A percentile compares a stretch with the other conserved stretches of the same genome.
Evolutionary conservation across 1,140 invertebrate species (phyloP).

Genomic region (Physella acuta): DNA sequence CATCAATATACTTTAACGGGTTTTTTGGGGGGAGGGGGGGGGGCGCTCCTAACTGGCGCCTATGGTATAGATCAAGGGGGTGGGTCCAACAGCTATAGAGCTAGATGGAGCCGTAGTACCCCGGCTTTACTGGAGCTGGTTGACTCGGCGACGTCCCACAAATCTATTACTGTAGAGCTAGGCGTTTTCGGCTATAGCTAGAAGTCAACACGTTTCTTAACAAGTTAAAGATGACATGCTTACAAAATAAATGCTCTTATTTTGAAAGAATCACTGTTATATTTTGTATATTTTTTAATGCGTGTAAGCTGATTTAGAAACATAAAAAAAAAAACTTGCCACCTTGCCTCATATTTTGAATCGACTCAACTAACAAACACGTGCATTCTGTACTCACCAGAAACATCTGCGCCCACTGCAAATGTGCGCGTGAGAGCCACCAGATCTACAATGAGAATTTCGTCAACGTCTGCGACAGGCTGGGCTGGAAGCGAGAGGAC

Average conservation of each 20-base stretch:
- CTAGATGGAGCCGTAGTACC: neutral
- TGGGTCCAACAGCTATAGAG: too few relatives aligned
- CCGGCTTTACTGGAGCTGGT: neutral
- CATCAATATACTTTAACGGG: neutral
- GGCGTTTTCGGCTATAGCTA: too few relatives aligned
- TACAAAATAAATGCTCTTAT: neutral
- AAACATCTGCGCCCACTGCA: slow-evolving; percentile 84
- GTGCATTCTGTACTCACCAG: slow-evolving; percentile 59
- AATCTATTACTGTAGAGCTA: too few relatives aligned
- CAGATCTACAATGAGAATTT: slow-evolving; percentile 87
- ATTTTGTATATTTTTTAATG: neutral
- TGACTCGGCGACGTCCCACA: too few relatives aligned
- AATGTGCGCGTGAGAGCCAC: slow-evolving; percentile 81
- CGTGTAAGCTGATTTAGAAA: neutral
- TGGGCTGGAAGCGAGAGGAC: slow-evolving; percentile 71
- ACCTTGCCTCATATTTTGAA: neutral
- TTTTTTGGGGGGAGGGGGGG: too few relatives aligned
- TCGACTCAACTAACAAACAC: too few relatives aligned
- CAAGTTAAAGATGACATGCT: neutral
- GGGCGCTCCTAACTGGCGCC: too few relatives aligned
- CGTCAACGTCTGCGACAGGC: slow-evolving; percentile 75
- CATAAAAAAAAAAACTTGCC: neutral
- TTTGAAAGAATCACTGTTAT: neutral
- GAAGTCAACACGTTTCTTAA: neutral
- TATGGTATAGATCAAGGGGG: too few relatives aligned